These are phyloP conservation scores for Heterodera carotae DNA, from an alignment of 1,140 invertebrate species.

Conservation along the genomic window DNA sequence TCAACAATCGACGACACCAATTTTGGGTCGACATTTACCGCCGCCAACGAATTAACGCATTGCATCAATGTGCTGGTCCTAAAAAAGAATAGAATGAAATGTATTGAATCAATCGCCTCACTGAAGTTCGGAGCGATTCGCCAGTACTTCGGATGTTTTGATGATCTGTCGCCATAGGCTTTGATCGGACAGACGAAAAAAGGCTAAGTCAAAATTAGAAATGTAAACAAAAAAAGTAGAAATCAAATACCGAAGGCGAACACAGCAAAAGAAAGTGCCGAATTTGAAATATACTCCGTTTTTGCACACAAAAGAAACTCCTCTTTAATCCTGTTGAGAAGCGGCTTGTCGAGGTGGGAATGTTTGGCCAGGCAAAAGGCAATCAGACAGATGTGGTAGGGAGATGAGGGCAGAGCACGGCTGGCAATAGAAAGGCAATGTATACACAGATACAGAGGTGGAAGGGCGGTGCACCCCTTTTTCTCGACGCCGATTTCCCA, in stretches of 20 bases:
- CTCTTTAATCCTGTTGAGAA: not conserved
- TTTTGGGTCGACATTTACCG: slow-evolving; percentile 1
- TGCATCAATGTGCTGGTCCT: not conserved
- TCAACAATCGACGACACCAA: slow-evolving; percentile 7
- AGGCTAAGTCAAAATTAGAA: slow-evolving; percentile 12
- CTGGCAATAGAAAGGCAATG: not conserved
- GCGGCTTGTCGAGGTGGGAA: not conserved
- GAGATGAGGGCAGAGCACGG: not conserved
- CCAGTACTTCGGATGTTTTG: not conserved
- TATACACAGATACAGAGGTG: too few relatives aligned
- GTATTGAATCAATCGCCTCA: not conserved
- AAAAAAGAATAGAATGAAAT: not conserved
- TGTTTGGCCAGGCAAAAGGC: not conserved
- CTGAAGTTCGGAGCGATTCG: not conserved
- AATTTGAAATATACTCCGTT: not conserved
- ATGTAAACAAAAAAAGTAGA: not conserved
- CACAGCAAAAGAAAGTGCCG: not conserved
- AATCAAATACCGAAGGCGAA: slow-evolving; percentile 8
- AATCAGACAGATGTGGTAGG: not conserved
- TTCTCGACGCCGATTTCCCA: too few relatives aligned
- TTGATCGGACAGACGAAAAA: slow-evolving; percentile 13
- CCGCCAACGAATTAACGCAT: slow-evolving; percentile 6
- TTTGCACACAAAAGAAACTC: not conserved
- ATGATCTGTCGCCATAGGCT: slow-evolving; percentile 15
- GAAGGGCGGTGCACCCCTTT: too few relatives aligned